Evolutionary conservation across 2,888 invertebrate genomes (phyloP).

Genomic region (Punctoribates punctum): DNA sequence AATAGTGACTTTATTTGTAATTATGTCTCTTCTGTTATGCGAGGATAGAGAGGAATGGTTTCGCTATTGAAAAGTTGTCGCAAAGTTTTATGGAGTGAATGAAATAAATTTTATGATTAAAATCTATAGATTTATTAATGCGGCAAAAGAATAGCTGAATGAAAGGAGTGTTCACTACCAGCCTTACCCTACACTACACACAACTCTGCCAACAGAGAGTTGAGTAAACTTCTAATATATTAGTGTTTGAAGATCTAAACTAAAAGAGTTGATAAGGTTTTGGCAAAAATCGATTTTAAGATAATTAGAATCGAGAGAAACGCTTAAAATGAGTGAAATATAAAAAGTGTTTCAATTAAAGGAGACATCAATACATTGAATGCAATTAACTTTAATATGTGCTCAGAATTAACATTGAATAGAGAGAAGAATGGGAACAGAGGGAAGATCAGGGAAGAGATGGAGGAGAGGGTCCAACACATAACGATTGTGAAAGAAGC

Average conservation of each 20-base stretch:
- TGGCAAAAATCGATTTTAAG: constrained; percentile 13
- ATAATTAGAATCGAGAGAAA: constrained; percentile 10
- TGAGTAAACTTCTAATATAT: not conserved
- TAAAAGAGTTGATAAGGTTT: constrained; percentile 25
- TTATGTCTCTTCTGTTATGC: too few species aligned
- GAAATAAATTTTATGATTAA: constrained; percentile 23
- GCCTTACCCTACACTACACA: too few species aligned
- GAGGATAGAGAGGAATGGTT: too few species aligned
- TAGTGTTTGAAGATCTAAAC: constrained; percentile 9
- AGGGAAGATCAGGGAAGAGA: not conserved
- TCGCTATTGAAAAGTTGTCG: not conserved
- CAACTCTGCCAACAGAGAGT: not conserved
- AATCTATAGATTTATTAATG: constrained; percentile 28
- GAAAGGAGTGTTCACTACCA: not conserved
- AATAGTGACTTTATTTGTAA: too few species aligned
- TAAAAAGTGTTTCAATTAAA: constrained; percentile 16
- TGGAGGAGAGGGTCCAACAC: not conserved
- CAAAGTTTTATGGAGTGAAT: constrained; percentile 3
- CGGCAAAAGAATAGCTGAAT: not conserved
- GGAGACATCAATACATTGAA: not conserved
- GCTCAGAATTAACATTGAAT: not conserved
- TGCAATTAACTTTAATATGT: too few species aligned
- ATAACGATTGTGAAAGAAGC: not conserved
- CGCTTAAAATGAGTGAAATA: not conserved
- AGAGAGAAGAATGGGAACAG: not conserved